Evolutionary conservation across 2,113 vertebrate species (phyloP), one percentile per base, ranked within the genome.

Genomic region (Buteo buteo): DNA sequence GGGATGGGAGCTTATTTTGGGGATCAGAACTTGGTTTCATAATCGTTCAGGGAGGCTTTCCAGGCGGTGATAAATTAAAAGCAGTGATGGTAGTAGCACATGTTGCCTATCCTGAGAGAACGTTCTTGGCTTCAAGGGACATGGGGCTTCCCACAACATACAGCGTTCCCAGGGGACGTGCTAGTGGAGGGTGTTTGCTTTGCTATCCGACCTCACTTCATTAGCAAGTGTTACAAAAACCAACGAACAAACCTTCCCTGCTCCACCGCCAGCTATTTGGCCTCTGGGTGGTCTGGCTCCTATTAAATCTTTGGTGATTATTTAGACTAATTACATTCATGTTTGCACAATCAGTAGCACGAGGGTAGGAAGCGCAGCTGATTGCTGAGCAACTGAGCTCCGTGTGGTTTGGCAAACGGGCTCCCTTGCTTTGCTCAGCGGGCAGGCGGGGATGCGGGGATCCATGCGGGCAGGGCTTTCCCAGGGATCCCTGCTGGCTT

Each of bases 291-390:
- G 96, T 95, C 97, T 97, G 95, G 93, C 96, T 96, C 89, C 94
- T 76, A 92, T 97, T 96, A 97, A 97, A 93, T 86, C 95, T 92
- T 97, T 84, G 95, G 96, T 95, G 96, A 96, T 96, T 97, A 96
- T 96, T 96, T 96, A 93, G 93, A 94, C 94, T 96, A 97, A 97
- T 97, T 97, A 86, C 91, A 96, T 96, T 97, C 90, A 84, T 96
- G 96, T 97, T 97, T 97, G 96, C 96, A 96, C 96, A 96, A 97
- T 97, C 96, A 66, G 96, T 95, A 97, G 97, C 96, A 92, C 64
- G 44, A 94, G 96, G 91, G 77, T 88, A 96, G 94, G 94, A 96
- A 96, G 95, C 26, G 4, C 87, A 83, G 91, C 95, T 95, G 96
- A 97, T 97, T 36, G 91, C 95, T 96, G 97, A 95, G 95, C 79